Evolutionary conservation across 2,113 vertebrate species (phyloP).

Genomic region (Vimba vimba): DNA sequence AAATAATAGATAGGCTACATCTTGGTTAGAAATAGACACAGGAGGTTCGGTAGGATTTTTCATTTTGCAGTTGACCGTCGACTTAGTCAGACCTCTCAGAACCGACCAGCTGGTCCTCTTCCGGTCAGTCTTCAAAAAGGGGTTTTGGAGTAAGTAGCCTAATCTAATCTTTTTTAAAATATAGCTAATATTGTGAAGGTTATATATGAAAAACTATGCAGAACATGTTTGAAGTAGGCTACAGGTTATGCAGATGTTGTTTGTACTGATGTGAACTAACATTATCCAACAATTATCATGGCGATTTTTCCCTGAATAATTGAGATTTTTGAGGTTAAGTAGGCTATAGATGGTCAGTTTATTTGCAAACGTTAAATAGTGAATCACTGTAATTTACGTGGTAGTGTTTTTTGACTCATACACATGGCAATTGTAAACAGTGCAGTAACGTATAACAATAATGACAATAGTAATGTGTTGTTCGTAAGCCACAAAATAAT

Average conservation of each 20-base stretch:
- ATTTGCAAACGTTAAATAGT: background rate
- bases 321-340: background rate
- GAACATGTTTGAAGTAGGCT: no score
- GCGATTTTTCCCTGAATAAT: background rate
- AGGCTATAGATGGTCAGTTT: background rate
- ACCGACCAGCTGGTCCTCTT: background rate
- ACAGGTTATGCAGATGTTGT: background rate
- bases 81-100: constrained; percentile 76
- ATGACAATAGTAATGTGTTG: background rate
- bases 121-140: background rate
- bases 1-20: constrained; percentile 89
- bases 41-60: constrained; percentile 81
- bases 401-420: background rate
- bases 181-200: background rate
- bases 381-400: background rate
- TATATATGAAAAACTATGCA: no score
- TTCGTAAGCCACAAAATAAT: background rate
- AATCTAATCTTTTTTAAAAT: background rate
- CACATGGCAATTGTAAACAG: background rate
- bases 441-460: background rate
- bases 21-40: constrained; percentile 87
- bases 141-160: constrained; percentile 22
- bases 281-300: background rate
- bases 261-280: background rate
- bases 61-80: constrained; percentile 85